A percentile compares a stretch with the other conserved stretches of the same genome.
Evolutionary conservation across 2,888 invertebrate species (phyloP).

Genomic region (Agrochola macilenta): DNA sequence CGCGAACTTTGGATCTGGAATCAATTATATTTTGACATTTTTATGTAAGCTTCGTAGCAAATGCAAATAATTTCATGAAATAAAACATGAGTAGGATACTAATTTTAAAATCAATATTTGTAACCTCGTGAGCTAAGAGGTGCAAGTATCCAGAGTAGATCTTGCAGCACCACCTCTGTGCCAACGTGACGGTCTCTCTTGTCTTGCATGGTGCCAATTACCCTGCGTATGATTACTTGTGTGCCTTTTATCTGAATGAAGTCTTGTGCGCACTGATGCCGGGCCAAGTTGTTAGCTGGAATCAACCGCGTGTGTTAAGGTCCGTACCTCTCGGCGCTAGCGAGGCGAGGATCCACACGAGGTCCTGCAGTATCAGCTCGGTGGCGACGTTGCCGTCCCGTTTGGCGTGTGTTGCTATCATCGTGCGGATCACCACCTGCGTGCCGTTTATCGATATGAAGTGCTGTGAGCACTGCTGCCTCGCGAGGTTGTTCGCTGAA

Average conservation of each 20-base stretch:
- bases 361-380: constrained; percentile 90
- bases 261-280: constrained; percentile 87
- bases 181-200: constrained; percentile 84
- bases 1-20: constrained; percentile 92
- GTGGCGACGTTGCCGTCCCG: constrained; percentile 88
- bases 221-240: constrained; percentile 86
- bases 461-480: constrained; percentile 89
- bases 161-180: constrained; percentile 87
- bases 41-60: constrained; percentile 6
- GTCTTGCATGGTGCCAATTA: constrained; percentile 86
- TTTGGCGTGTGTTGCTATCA: constrained; percentile 88
- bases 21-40: constrained; percentile 14
- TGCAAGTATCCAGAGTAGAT: constrained; percentile 90
- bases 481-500: constrained; percentile 89
- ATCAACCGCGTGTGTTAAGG: constrained; percentile 68
- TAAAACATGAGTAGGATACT: constrained; percentile 1
- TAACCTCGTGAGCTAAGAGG: constrained; percentile 89
- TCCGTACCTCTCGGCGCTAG: constrained; percentile 89
- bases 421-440: constrained; percentile 89
- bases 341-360: constrained; percentile 91
- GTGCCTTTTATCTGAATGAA: constrained; percentile 88
- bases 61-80: neutral
- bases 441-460: constrained; percentile 90
- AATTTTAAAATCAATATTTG: constrained; percentile 57
- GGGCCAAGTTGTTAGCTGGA: constrained; percentile 86